phyloP scores from a whole-genome alignment of 2,888 invertebrate species.

The Acrobasis repandana region DNA sequence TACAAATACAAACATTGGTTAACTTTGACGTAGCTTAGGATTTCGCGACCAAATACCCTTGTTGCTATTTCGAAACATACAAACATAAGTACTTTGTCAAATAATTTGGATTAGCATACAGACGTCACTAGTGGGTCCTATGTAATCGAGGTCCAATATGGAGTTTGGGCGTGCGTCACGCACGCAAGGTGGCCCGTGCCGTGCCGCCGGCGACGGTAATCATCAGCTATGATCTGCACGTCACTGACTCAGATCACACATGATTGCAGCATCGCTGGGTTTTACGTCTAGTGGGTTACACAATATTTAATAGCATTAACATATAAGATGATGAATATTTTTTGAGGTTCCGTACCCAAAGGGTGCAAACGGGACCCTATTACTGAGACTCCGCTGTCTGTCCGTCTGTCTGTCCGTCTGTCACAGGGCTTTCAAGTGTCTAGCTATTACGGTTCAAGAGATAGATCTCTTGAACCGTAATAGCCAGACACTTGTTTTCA shows the following conservation, averaged over 20 bases:
- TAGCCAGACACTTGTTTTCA: no score
- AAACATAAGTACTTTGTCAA: not conserved
- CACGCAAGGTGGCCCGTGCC: not conserved
- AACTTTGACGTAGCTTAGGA: not conserved
- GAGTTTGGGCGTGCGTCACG: conserved; percentile 10
- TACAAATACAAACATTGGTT: not conserved
- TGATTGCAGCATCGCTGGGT: conserved; percentile 17
- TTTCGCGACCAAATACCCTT: not conserved
- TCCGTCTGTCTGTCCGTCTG: no score
- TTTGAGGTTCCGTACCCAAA: no score
- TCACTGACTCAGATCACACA: conserved; percentile 1
- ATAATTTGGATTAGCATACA: not conserved
- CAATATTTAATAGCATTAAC: conserved; percentile 9
- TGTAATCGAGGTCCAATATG: not conserved
- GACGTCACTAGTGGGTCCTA: not conserved
- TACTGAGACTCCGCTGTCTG: no score
- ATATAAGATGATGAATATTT: no score
- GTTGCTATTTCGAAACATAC: not conserved
- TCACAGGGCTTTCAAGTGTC: no score
- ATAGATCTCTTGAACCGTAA: no score
- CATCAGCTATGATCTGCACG: not conserved
- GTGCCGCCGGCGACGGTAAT: not conserved
- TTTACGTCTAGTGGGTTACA: conserved; percentile 12
- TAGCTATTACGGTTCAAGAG: no score
- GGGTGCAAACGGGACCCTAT: no score